phyloP scores from a whole-genome alignment of 2,888 invertebrate genomes.

The Diogma glabrata region DNA sequence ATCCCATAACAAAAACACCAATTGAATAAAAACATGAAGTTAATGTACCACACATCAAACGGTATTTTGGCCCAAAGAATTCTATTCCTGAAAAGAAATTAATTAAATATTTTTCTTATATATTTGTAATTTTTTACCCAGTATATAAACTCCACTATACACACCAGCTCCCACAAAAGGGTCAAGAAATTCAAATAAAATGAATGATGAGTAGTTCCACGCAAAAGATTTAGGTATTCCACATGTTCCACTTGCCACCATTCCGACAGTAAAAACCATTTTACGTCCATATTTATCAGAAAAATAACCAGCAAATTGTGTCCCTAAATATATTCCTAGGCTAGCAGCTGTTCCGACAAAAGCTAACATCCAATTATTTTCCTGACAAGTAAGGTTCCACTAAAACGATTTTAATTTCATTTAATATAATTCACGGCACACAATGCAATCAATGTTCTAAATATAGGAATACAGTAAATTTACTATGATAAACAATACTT shows the following conservation, averaged over 20 bases:
- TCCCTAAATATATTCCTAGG: conserved; percentile 49
- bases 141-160: conserved; percentile 33
- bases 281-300: conserved; percentile 32
- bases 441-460: too few relatives aligned
- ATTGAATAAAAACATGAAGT: not conserved
- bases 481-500: too few relatives aligned
- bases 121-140: conserved; percentile 27
- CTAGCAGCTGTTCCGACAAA: conserved; percentile 55
- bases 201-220: conserved; percentile 32
- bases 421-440: too few relatives aligned
- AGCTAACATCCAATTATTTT: conserved; percentile 45
- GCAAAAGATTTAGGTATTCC: conserved; percentile 34
- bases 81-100: not conserved
- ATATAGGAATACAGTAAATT: too few relatives aligned
- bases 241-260: conserved; percentile 27
- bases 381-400: conserved; percentile 50
- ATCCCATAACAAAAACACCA: not conserved
- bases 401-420: too few relatives aligned
- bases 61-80: not conserved
- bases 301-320: conserved; percentile 46
- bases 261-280: conserved; percentile 28
- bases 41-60: not conserved
- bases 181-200: conserved; percentile 34
- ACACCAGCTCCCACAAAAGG: conserved; percentile 31
- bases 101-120: too few relatives aligned